A percentile compares a stretch with the other conserved stretches of the same genome.
Evolutionary conservation across 92 coral and sea anemone species (phyloP).

Genomic region (Porites cylindrica): DNA sequence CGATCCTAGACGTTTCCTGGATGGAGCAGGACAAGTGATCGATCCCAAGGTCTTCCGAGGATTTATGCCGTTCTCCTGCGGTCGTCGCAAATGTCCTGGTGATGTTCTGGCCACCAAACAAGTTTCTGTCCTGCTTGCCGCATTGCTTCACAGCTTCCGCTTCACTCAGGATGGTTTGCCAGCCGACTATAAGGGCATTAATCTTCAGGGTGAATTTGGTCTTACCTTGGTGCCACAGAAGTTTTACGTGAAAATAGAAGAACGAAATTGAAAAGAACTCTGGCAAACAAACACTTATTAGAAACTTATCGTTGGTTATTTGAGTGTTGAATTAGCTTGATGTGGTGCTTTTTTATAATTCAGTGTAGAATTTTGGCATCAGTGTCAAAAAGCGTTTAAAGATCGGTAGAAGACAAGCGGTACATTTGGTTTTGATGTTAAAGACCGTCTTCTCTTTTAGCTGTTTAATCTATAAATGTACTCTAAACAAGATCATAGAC

Average conservation of each 20-base stretch:
- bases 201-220: conserved; percentile 37
- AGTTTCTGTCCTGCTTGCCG: conserved; percentile 35
- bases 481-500: no score
- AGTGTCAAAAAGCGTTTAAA: no score
- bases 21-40: conserved; percentile 49
- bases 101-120: conserved; percentile 30
- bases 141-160: conserved; percentile 46
- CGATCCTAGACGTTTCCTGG: conserved; percentile 77
- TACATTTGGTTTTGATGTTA: no score
- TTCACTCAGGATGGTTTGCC: conserved; percentile 60
- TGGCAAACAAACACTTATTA: neutral
- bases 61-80: conserved; percentile 55
- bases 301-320: neutral
- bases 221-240: conserved; percentile 30
- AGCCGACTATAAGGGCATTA: conserved; percentile 48
- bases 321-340: neutral
- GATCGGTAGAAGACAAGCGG: no score
- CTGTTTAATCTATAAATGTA: no score
- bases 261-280: conserved; percentile 18
- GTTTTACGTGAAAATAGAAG: conserved; percentile 40
- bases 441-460: no score
- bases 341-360: neutral
- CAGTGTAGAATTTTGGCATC: no score
- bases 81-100: conserved; percentile 68
- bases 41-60: conserved; percentile 49